Evolutionary conservation across 2,113 vertebrate genomes (phyloP).

Genomic region (Odontesthes bonariensis): DNA sequence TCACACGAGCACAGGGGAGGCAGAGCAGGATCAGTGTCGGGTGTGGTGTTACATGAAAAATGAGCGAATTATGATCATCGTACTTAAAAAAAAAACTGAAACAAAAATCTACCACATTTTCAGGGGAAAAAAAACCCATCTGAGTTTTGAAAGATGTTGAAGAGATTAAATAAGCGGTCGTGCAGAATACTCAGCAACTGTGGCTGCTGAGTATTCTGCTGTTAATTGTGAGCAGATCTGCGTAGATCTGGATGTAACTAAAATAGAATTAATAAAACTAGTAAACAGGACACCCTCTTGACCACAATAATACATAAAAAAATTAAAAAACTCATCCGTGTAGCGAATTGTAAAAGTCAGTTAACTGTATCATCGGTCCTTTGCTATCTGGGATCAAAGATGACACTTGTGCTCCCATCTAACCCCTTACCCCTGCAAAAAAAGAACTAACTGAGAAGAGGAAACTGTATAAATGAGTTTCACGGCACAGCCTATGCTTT

Average conservation of each 20-base stretch:
- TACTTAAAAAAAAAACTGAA: too few species aligned
- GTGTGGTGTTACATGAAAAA: too few species aligned
- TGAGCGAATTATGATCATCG: too few species aligned
- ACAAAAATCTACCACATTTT: too few species aligned
- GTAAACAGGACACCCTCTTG: neutral
- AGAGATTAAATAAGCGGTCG: too few species aligned
- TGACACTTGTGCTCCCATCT: neutral
- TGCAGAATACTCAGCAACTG: too few species aligned
- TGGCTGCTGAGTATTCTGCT: too few species aligned
- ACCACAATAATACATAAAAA: neutral
- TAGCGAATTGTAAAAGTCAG: neutral
- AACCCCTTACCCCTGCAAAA: neutral
- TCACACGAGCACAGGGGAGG: too few species aligned
- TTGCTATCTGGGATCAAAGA: conserved; percentile 2
- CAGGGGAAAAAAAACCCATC: too few species aligned
- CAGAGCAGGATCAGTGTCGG: too few species aligned
- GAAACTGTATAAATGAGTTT: neutral
- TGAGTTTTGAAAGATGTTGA: too few species aligned
- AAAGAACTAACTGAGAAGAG: neutral
- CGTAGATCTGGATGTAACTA: neutral
- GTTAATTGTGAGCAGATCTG: neutral
- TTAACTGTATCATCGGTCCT: neutral
- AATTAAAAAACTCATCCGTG: too few species aligned
- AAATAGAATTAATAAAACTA: neutral
- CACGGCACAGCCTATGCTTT: neutral